Conservation (phyloP, 2,888 invertebrate species). For the Papilio demoleus region DNA sequence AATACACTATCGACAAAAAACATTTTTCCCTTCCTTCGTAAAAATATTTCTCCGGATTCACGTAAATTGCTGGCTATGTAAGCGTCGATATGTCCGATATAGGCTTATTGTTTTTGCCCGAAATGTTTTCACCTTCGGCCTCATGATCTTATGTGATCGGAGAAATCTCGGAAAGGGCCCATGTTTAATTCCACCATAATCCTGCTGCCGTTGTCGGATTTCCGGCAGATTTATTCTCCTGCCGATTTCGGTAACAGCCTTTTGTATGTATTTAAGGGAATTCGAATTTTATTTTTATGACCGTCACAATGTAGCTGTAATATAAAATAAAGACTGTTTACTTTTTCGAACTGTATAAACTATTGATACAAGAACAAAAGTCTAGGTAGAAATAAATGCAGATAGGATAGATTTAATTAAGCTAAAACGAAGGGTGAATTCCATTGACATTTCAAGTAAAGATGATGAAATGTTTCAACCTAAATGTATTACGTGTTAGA, state of each 20-base stretch:
- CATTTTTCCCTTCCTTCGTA: constrained; percentile 33
- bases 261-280: constrained; percentile 35
- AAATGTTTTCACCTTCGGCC: constrained; percentile 43
- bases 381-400: not conserved
- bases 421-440: not conserved
- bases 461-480: not conserved
- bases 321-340: not conserved
- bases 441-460: not conserved
- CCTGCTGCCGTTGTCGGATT: constrained; percentile 43
- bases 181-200: constrained; percentile 42
- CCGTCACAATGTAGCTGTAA: not conserved
- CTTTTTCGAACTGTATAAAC: not conserved
- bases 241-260: constrained; percentile 28
- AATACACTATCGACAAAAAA: constrained; percentile 38
- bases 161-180: constrained; percentile 35
- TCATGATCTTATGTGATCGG: constrained; percentile 38
- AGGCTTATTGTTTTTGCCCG: constrained; percentile 48
- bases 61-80: constrained; percentile 47
- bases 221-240: constrained; percentile 40
- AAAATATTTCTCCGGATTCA: constrained; percentile 45
- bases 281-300: constrained; percentile 31
- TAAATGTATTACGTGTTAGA: not conserved
- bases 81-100: constrained; percentile 47
- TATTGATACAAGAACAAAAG: not conserved
- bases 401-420: not conserved